Evolutionary conservation across 2,797 vertebrate genomes (phyloP).

Genomic region (Tiaroga cobitis): DNA sequence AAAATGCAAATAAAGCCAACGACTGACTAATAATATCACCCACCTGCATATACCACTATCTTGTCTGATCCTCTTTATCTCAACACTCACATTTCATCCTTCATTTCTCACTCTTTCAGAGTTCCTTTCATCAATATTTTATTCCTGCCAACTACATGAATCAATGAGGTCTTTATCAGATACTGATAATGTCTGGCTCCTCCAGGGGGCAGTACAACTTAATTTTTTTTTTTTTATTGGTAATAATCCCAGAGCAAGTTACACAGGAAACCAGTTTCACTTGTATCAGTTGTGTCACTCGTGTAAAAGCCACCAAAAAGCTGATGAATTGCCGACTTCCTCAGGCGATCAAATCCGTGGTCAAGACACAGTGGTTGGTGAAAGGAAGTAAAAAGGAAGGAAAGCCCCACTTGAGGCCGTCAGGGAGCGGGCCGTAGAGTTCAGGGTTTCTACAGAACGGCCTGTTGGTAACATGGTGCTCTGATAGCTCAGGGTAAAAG

Average conservation of each 20-base stretch:
- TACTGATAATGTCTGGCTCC: neutral
- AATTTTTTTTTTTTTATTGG: too few species aligned
- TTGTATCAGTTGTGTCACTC: neutral
- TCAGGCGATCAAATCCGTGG: constrained; percentile 1
- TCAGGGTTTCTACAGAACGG: constrained; percentile 21
- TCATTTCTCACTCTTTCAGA: neutral
- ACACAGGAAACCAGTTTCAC: constrained; percentile 7
- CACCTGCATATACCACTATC: constrained; percentile 79
- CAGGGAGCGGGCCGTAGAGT: neutral
- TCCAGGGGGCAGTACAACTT: neutral
- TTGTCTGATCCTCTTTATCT: constrained; percentile 41
- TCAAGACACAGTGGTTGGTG: neutral
- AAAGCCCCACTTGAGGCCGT: constrained; percentile 27
- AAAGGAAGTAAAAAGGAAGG: constrained; percentile 22
- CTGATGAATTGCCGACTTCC: constrained; percentile 45
- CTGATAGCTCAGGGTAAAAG: constrained; percentile 29
- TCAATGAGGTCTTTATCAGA: neutral
- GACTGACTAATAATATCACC: constrained; percentile 85
- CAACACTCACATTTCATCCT: constrained; percentile 20
- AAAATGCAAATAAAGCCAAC: constrained; percentile 84
- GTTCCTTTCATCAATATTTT: neutral
- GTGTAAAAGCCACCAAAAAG: constrained; percentile 40
- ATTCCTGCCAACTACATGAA: neutral
- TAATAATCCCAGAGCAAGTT: constrained; percentile 9
- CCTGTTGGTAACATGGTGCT: constrained; percentile 6